Evolutionary conservation across 2,797 vertebrate species (phyloP), one percentile per base, ranked within the genome.

Genomic region (Mormyrus hasselquistii): DNA sequence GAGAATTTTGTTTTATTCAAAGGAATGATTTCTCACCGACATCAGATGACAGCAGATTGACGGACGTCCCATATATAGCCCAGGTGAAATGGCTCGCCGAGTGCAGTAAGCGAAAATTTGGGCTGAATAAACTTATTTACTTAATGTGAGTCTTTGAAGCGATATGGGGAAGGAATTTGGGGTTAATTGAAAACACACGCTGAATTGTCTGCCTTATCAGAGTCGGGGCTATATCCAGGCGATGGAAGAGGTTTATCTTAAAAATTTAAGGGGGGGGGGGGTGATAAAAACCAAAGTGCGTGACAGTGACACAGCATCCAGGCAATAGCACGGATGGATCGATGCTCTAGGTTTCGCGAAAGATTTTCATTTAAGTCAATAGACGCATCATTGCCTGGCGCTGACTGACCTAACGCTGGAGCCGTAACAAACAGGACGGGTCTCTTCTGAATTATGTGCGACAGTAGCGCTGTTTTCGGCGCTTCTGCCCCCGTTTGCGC

Each of bases 131-230:
- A 49, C 38, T 22, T 59, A 50, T 69, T 88, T 62, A 65, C 38
- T 87, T n/a, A 87, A 29, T 19, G 50, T 14, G 2, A 9, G 44
- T 41, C 47, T 44, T 47, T 62, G 62, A 47, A 12, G 50, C 41
- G 34, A 6, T 47, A 22, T 25, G 25, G 25, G 44, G 12, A 25
- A 44, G 87, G 87, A 88, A 73, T 49, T 73, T 38, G 6, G 47
- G 87, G 59, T 52, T 88, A 69, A 88, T 73, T 88, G 62, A 88
- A 88, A 69, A 29, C 87, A 88, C 22, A 16, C 34, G 62, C 19
- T 14, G 41, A 73, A 52, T 34, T 14, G 41, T 52, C 34, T 50
- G 62, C 22, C 87, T 50, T 69, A 73, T 88, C 87, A 88, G 44
- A 88, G 87, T 47, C 16, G n/a, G 50, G 34, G 85, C 52, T 86